phyloP scores from a whole-genome alignment of 2,113 vertebrate species.

The Syngnathus typhle region DNA sequence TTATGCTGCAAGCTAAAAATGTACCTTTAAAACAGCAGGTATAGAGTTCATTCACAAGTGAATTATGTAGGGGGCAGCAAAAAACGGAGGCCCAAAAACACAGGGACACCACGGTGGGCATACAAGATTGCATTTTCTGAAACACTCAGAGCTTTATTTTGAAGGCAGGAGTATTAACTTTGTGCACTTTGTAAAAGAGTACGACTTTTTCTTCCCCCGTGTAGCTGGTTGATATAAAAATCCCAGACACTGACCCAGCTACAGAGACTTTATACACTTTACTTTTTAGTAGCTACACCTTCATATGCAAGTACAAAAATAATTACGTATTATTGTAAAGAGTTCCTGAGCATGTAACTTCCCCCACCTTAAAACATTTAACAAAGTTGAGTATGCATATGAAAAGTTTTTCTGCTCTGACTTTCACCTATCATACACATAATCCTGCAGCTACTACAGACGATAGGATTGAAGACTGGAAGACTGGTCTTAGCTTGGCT shows the following conservation, averaged over 20 bases:
- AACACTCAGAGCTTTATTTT: constrained; percentile 4
- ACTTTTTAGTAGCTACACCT: too few relatives aligned
- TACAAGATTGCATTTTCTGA: constrained; percentile 15
- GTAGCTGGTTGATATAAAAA: background rate
- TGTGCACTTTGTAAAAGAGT: background rate
- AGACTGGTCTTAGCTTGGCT: constrained; percentile 55
- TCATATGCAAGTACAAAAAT: too few relatives aligned
- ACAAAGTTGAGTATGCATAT: constrained; percentile 19
- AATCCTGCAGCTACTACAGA: constrained; percentile 57
- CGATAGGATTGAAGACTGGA: constrained; percentile 59
- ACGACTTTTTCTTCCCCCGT: background rate
- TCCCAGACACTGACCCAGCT: background rate
- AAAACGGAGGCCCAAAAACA: constrained; percentile 21
- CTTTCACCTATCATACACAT: constrained; percentile 57
- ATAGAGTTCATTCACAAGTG: constrained; percentile 51
- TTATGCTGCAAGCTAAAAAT: constrained; percentile 62
- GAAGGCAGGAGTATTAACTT: background rate
- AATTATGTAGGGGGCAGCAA: constrained; percentile 29
- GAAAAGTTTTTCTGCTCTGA: constrained; percentile 55
- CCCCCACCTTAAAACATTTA: background rate
- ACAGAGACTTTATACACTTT: too few relatives aligned
- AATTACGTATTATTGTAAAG: too few relatives aligned
- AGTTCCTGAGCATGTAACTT: too few relatives aligned
- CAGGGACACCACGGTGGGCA: constrained; percentile 11
- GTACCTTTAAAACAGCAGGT: constrained; percentile 72